Evolutionary conservation across 2,888 invertebrate genomes (phyloP).

Genomic region (Sicus ferrugineus): DNA sequence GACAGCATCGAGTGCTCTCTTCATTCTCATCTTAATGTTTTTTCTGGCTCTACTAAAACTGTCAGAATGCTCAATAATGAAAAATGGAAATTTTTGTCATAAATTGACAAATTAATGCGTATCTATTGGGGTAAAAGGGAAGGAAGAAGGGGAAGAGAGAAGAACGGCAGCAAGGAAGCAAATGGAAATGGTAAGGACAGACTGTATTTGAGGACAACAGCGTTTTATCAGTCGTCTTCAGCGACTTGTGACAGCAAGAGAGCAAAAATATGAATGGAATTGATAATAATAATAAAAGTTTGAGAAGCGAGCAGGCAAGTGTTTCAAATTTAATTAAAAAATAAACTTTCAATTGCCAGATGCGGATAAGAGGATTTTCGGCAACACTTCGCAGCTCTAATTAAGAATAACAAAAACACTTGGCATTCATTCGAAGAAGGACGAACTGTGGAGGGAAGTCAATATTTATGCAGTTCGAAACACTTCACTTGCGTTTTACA

Average conservation of each 20-base stretch:
- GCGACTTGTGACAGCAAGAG: constrained; percentile 1
- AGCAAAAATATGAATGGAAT: constrained; percentile 10
- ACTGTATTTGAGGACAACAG: neutral
- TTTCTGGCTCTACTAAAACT: constrained; percentile 47
- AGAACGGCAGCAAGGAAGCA: neutral
- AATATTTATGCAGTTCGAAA: neutral
- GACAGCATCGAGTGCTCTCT: constrained; percentile 38
- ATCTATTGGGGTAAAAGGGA: constrained; percentile 21
- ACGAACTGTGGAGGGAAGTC: neutral
- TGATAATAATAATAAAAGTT: constrained; percentile 54
- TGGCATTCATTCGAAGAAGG: constrained; percentile 13
- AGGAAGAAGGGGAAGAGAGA: neutral
- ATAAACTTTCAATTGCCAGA: constrained; percentile 60
- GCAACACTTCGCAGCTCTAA: constrained; percentile 36
- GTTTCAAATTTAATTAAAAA: constrained; percentile 59
- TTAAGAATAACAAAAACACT: constrained; percentile 36
- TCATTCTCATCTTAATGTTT: constrained; percentile 26
- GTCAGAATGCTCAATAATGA: constrained; percentile 59
- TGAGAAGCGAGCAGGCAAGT: constrained; percentile 55
- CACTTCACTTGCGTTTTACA: neutral
- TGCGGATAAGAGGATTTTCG: constrained; percentile 55
- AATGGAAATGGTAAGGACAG: neutral
- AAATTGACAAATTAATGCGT: constrained; percentile 53
- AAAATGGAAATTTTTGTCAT: constrained; percentile 55
- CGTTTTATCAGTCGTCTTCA: constrained; percentile 34